Base-by-base conservation (phyloP, 2,113 vertebrate genomes). In the Sclerurus mexicanus region DNA sequence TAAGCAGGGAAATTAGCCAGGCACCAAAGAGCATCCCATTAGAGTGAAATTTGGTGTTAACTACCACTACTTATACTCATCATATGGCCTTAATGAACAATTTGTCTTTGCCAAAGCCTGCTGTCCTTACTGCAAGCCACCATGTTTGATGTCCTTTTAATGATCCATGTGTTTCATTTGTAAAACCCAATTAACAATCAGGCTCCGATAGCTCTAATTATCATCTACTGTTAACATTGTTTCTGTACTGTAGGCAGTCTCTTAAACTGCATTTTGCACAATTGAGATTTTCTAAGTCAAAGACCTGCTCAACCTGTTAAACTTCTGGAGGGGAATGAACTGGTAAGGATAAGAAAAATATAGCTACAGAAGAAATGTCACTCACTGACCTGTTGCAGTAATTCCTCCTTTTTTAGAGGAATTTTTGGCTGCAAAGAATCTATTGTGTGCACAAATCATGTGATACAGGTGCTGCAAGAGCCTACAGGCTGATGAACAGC, bases 91-190 rank as follows among this genome's bases (percentile, higher is more conserved):
- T 94, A 96, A 96, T 92, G 96, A 95, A 90, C 53, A 58, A 95
- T 97, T 82, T 93, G 60, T 97, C 95, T 95, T 96, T 96, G 95
- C 90, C 95, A 74, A 91, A 87, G 58, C 79, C 66, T 78, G 47
- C 63, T 94, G 59, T 88, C 73, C 71, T 67, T 76, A 62, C 74
- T 62, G 28, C 78, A 89, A 71, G 78, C 47, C 94, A 95, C 93
- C 95, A 91, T 60, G 35, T 97, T 93, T 96, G 88, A 95, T 92
- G 91, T 92, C 53, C 90, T 97, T 96, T 97, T 95, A 97, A 97
- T 91, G 78, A 92, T 88, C 94, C 86, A 52, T 76, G 67, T 40
- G 82, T 64, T 95, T 81, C 77, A 94, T 93, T 92, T 95, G 82
- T 93, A 95, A 87, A 91, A 78, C 62, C 87, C 92, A 96, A 94